Conservation (phyloP, 2,113 vertebrate genomes). For the Pseudorasbora parva region DNA sequence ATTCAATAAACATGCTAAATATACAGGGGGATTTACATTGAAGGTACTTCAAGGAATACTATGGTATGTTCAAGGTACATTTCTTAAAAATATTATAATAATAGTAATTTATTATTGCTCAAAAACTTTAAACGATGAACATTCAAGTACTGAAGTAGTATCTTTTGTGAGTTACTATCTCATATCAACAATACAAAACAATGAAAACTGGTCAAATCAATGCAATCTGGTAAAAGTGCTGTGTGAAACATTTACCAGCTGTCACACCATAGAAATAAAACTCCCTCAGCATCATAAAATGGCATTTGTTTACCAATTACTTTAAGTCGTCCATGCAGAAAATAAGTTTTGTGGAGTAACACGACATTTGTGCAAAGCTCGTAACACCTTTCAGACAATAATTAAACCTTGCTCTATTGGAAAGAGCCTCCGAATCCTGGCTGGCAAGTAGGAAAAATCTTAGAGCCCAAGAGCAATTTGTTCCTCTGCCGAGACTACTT, state of each 20-base stretch:
- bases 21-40: not conserved
- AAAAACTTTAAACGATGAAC: not conserved
- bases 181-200: too few relatives aligned
- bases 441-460: conserved; percentile 57
- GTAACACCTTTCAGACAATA: conserved; percentile 68
- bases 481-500: conserved; percentile 54
- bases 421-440: conserved; percentile 56
- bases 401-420: conserved; percentile 70
- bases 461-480: conserved; percentile 68
- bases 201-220: not conserved
- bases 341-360: conserved; percentile 61
- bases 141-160: not conserved
- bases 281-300: conserved; percentile 54
- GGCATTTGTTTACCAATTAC: conserved; percentile 73
- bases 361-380: conserved; percentile 59
- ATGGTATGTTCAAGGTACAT: not conserved
- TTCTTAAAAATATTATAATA: not conserved
- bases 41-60: not conserved
- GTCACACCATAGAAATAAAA: conserved; percentile 54
- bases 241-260: conserved; percentile 53
- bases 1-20: too few relatives aligned
- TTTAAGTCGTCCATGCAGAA: conserved; percentile 71
- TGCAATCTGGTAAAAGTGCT: not conserved
- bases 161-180: conserved; percentile 11
- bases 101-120: not conserved